Evolutionary conservation across 2,797 vertebrate genomes (phyloP), one percentile per base, ranked within the genome.

Genomic region (Xenentodon cancila): DNA sequence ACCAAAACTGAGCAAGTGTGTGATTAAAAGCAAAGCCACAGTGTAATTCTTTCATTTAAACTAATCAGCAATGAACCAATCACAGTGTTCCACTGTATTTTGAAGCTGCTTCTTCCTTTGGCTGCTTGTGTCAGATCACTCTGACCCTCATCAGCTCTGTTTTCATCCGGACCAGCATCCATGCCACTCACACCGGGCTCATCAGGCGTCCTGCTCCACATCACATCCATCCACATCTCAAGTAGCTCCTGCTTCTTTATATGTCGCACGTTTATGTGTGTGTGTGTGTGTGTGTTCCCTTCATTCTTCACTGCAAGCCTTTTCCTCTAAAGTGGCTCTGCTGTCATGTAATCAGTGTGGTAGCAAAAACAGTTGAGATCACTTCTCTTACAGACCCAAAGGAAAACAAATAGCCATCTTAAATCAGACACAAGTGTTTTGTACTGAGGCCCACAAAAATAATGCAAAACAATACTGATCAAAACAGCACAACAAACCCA

Each of bases 401-500:
- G 53, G 46, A 59, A 71, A 50, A 57, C 55, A 49, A 52, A 45
- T 16, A 54, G 30, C 15, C 27, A n/a, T 54, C 22, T 40, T 66
- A 30, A 22, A 22, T 54, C 40, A 64, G 45, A 56, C 30, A 32
- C 53, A 48, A 45, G 9, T 18, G 34, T 12, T 62, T 22, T 56
- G 46, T 68, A 37, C 45, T 4, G 37, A 8, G 18, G n/a, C 27
- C 30, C 16, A 8, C 1, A 8, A 30, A 3, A 1, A 30, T 30
- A 30, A 30, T 1, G 0, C 13, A n/a, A 30, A 16, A 19, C 27
- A 21, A 22, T 3, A 53, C 21, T 9, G 17, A 27, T 15, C 19
- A 40, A 15, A 18, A 20, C 4, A 48, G 9, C 15, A 30, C 25
- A 21, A 9, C 12, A 30, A 51, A 30, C 13, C 12, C 1, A 27